Base-by-base conservation (phyloP, 2,888 invertebrate species). In the Drosophila helvetica region DNA sequence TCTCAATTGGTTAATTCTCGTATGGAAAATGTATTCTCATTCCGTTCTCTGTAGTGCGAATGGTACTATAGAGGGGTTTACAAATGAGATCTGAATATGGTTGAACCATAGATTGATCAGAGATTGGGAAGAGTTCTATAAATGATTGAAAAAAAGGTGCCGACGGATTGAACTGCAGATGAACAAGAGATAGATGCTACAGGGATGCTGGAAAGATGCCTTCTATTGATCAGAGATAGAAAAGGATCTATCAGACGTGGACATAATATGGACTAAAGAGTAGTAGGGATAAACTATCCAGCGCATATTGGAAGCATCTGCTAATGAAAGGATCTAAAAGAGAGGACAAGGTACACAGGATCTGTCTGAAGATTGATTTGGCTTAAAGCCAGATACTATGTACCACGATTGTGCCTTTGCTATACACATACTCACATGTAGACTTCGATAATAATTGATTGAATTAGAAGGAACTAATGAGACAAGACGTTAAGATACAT, bases 1-100 rank as follows among this genome's bases (percentile, higher is more conserved):
- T 55, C 55, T 30, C 67, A 55, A 56, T 56, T 67, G 65, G 42
- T 38, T 48, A 48, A 30, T 15, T 4, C 64, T 54, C 66, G 67
- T 54, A 65, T 18, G 30, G 30, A 30, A 38, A 1, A 15, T 38
- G 15, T 38, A 2, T 15, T 38, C 38, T 38, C 15, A 15, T 3
- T 30, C 1, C 3, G 30, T 33, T 12, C 1, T 33, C 12, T 5
- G 33, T 15, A 15, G 12, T 33, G 33, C 1, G 5, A 33, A 33
- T 33, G 33, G 5, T 12, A 1, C 5, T 15, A 6, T 7, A 6
- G 38, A 38, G 15, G 1, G 12, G 33, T 1, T 10, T 12, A 12
- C 33, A 38, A 12, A 38, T 38, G 6, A 38, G 38, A 38, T 38
- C 5, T 38, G 7, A n/a, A n/a, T 38, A 15, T 15, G 38, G 38